Percentiles rank a stretch among this genome's conserved stretches.
Conservation (phyloP, 2,113 vertebrate species). For the Oostethus manadensis region DNA sequence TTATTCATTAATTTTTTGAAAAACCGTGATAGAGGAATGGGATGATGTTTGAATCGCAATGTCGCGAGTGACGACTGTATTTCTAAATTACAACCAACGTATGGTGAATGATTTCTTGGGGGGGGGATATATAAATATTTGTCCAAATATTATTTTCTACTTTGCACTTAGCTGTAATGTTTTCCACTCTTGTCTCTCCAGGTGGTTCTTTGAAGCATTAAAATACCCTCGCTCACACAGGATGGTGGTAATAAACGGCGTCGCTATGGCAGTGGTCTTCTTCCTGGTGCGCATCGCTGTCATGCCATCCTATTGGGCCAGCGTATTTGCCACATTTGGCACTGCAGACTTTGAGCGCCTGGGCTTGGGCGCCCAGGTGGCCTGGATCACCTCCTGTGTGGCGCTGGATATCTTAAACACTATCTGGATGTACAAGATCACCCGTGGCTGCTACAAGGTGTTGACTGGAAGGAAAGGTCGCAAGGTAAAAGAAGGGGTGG, state of each 20-base stretch:
- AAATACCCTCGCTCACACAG: constrained; percentile 69
- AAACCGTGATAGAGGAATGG: too few species aligned
- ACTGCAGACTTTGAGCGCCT: constrained; percentile 69
- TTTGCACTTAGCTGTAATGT: background rate
- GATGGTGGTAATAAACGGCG: constrained; percentile 69
- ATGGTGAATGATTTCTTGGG: too few species aligned
- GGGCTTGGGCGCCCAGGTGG: constrained; percentile 73
- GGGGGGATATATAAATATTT: too few species aligned
- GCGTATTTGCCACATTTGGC: constrained; percentile 73
- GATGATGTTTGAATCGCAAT: too few species aligned
- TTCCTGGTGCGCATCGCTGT: constrained; percentile 76
- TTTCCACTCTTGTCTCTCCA: constrained; percentile 25
- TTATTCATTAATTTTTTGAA: too few species aligned
- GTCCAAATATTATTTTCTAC: background rate
- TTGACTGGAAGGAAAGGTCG: constrained; percentile 44
- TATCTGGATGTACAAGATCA: constrained; percentile 78
- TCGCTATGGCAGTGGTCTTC: constrained; percentile 74
- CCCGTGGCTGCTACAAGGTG: constrained; percentile 74
- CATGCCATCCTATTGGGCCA: constrained; percentile 77
- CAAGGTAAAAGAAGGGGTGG: constrained; percentile 26
- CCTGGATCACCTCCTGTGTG: constrained; percentile 74
- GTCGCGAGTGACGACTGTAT: too few species aligned
- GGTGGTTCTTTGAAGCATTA: constrained; percentile 75
- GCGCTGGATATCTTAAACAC: constrained; percentile 74
- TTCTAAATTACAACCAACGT: too few species aligned